phyloP scores from a whole-genome alignment of 1,140 invertebrate genomes.

The Diorhabda carinulata region DNA sequence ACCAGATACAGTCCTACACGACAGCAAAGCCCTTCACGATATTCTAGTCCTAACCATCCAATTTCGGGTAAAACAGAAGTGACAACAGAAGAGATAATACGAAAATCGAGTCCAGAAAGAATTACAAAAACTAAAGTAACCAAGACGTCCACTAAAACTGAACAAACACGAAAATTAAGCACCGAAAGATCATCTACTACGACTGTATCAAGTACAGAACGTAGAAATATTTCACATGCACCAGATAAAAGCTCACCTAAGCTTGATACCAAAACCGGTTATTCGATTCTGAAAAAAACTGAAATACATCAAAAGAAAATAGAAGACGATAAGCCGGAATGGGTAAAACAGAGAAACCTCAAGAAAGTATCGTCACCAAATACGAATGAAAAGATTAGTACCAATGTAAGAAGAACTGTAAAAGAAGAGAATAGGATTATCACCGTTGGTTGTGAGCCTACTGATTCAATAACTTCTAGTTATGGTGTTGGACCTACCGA shows the following conservation, averaged over 20 bases:
- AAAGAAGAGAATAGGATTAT: constrained; percentile 28
- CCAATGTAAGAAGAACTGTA: constrained; percentile 23
- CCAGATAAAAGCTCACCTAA: constrained; percentile 20
- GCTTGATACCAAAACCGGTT: background rate
- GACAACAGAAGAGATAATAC: background rate
- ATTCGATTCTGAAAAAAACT: constrained; percentile 31
- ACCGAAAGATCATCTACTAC: background rate
- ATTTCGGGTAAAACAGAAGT: too few relatives aligned
- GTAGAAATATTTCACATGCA: background rate
- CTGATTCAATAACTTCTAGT: constrained; percentile 70
- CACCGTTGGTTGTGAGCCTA: constrained; percentile 42
- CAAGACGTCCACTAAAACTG: constrained; percentile 1
- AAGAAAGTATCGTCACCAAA: constrained; percentile 34
- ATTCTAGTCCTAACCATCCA: background rate
- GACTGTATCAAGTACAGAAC: constrained; percentile 8
- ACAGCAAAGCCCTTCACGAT: background rate
- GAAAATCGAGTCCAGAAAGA: constrained; percentile 9
- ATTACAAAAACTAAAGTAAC: constrained; percentile 5
- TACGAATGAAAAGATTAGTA: constrained; percentile 24
- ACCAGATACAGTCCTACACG: background rate
- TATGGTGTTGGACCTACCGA: constrained; percentile 78
- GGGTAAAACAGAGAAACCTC: constrained; percentile 42
- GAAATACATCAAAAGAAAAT: constrained; percentile 30
- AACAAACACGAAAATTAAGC: background rate
- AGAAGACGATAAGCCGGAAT: constrained; percentile 40